Evolutionary conservation across 2,113 vertebrate genomes (phyloP).

Genomic region (Psilopogon haemacephalus): DNA sequence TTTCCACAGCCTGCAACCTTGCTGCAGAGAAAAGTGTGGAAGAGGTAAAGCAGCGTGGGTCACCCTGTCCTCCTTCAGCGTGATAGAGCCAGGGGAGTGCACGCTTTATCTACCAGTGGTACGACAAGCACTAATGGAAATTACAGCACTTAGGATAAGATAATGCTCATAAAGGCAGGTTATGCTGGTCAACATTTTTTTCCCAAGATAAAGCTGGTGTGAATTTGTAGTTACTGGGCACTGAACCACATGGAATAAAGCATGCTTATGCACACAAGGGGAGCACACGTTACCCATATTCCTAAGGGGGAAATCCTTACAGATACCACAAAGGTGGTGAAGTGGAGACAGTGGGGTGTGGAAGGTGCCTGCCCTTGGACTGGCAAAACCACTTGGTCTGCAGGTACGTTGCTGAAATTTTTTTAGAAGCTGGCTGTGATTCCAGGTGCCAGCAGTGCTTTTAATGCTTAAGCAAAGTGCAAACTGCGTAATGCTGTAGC

Average conservation of each 20-base stretch:
- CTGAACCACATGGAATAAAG: neutral
- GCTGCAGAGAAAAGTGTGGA: neutral
- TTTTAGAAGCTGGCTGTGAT: conserved; percentile 3
- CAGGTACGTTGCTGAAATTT: neutral
- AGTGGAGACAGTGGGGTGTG: accelerated
- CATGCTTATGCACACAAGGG: neutral
- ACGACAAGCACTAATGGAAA: conserved; percentile 20
- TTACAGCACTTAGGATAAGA: neutral
- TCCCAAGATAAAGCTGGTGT: neutral
- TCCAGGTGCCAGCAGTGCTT: conserved; percentile 9
- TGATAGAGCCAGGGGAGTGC: neutral
- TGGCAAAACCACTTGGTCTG: neutral
- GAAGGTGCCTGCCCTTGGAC: neutral
- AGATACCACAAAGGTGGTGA: neutral
- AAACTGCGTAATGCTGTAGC: neutral
- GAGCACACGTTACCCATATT: accelerated
- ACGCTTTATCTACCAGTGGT: neutral
- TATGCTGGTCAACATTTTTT: neutral
- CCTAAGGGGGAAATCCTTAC: neutral
- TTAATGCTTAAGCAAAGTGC: conserved; percentile 21
- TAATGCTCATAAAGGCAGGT: neutral
- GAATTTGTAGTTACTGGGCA: neutral
- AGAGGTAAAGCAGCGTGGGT: neutral
- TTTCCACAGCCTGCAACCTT: neutral
- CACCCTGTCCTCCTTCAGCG: neutral